Percentiles rank a stretch among this genome's conserved stretches.
Evolutionary conservation across 1,140 invertebrate species (phyloP).

Genomic region (Papilio machaon): DNA sequence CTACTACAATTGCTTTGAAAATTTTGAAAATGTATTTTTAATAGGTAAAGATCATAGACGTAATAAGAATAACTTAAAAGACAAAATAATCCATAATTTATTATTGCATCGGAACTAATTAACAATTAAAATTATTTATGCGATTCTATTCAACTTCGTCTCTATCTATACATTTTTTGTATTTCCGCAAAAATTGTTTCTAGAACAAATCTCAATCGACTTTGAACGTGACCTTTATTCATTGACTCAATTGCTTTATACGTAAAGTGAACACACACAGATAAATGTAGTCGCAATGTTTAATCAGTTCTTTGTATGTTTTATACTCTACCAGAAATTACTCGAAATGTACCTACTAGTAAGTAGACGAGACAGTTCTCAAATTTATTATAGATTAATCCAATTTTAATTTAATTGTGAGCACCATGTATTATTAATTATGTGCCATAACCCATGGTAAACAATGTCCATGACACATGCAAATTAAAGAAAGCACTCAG

Average conservation of each 20-base stretch:
- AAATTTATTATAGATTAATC: background rate
- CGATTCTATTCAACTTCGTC: background rate
- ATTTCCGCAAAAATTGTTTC: background rate
- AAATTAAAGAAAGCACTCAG: slow-evolving; percentile 20
- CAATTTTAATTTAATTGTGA: background rate
- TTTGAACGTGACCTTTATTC: slow-evolving; percentile 8
- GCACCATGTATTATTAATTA: background rate
- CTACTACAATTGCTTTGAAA: no score
- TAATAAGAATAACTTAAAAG: background rate
- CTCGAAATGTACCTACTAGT: background rate
- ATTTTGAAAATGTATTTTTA: no score
- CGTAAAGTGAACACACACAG: background rate
- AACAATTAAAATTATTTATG: no score
- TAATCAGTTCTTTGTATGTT: background rate
- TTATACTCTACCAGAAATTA: background rate
- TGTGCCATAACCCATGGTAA: background rate
- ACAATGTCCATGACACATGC: slow-evolving; percentile 6
- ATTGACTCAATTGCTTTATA: slow-evolving; percentile 8
- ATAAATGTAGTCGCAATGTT: background rate
- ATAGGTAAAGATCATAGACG: background rate
- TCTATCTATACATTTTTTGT: background rate
- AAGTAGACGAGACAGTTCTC: background rate
- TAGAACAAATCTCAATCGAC: background rate
- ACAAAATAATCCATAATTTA: background rate
- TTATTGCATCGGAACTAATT: no score